Evolutionary conservation across 2,888 invertebrate genomes (phyloP), one percentile per base, ranked within the genome.

Genomic region (Lepetodrilus schrolli): DNA sequence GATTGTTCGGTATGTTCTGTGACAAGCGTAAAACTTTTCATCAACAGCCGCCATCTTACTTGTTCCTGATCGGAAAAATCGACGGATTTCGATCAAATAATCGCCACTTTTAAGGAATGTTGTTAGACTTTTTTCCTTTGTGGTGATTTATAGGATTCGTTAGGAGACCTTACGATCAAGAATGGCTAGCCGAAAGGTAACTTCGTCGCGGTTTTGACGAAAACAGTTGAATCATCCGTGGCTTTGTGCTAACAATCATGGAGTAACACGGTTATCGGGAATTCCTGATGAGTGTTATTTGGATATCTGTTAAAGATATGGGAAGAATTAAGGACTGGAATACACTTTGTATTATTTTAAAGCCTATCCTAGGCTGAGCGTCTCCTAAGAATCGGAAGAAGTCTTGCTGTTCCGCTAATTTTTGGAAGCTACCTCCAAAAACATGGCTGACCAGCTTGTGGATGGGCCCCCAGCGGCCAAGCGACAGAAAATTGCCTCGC

Each of bases 391-490:
- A 58, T 30, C 58, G 58, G 58, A 58, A 58, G 58, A 58, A 58
- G 58, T 58, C 58, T 26, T 58, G 58, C 58, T 58, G 26, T 58
- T 58, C 58, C 58, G 30, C 58, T 58, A 58, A 58, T 49, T 50
- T 49, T 70, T 50, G 58, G 73, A 73, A 49, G 36, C 72, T 51
- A 66, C 50, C 58, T 48, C 68, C 66, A 38, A 76, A 78, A 86
- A 90, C 90, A 97, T 97, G 97, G 96, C 96, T 93, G 97, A 97
- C 94, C 95, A 95, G 93, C 94, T 95, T 80, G 94, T 94, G 92
- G 96, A 96, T 93, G 96, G 96, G 93, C 97, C 96, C 93, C 97
- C 97, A 94, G 96, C 97, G 92, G 96, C 94, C 91, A 97, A 97
- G 94, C 95, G 97, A 94, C 95, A 95, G 91, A 97, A 97, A 93